Evolutionary conservation across 1,140 invertebrate genomes (phyloP), one percentile per base, ranked within the genome.

Genomic region (Sinella curviseta): DNA sequence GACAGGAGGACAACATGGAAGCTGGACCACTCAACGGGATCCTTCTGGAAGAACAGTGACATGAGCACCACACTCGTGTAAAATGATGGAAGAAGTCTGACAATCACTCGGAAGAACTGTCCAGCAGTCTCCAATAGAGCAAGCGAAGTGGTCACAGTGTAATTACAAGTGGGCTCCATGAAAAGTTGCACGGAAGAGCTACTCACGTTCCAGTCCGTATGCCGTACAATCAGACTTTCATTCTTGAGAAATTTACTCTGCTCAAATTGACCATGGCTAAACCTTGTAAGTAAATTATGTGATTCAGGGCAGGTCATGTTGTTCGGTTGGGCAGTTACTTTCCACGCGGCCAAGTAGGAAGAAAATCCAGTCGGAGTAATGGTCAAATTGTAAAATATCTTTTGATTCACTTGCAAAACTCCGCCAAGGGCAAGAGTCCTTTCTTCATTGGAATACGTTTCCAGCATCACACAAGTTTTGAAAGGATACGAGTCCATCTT

Each of bases 51-150:
- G 75, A 70, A 80, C 2, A 83, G 31, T 24, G 75, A 48, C 75
- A 83, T 74, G 1, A 83, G 36, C 34, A 83, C 31, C 34, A 83
- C 77, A 78, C 79, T 81, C 3, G 78, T 74, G 35, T 82, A 79
- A 34, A 80, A 82, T 0, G 79, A 67, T 1, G 83, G 83, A 16
- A 83, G n/a, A 1, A 83, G 70, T 4, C 67, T 28, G 16, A 76
- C 28, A 74, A 78, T 75, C 0, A 54, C 67, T 31, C 81, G 48
- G 48, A 83, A 83, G 60, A 83, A 2, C 31, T 82, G 77, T 24
- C 83, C 81, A 35, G 77, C 60, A 16, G 79, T 80, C 48, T 80
- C 81, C 20, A 83, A n/a, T 16, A 14, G 26, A 8, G 78, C 77
- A 12, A 81, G 0, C 2, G 65, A 3, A 1, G 31, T 8, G 2